Evolutionary conservation across 2,888 invertebrate genomes (phyloP).

Genomic region (Drosophila putrida): DNA sequence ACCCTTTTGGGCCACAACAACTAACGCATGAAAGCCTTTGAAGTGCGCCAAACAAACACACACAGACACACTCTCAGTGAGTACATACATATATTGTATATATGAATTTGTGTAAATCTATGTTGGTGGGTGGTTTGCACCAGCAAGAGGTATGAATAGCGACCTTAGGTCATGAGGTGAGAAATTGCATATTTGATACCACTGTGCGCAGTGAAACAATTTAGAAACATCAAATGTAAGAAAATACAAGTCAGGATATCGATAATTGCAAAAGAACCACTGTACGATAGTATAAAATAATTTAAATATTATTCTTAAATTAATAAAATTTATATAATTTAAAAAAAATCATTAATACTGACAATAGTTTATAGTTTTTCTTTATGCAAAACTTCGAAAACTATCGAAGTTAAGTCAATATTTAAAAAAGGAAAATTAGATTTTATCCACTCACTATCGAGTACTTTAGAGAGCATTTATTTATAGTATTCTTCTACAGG

Average conservation of each 20-base stretch:
- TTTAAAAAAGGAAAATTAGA: no score
- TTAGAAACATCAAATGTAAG: not conserved
- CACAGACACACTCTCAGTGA: constrained; percentile 15
- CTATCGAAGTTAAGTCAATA: no score
- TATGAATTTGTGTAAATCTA: not conserved
- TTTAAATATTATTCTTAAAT: no score
- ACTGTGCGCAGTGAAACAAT: constrained; percentile 50
- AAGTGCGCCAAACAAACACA: constrained; percentile 49
- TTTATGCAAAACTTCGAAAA: no score
- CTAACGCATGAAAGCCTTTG: constrained; percentile 62
- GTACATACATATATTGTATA: not conserved
- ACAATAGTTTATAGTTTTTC: no score
- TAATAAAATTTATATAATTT: no score
- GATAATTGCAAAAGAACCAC: no score
- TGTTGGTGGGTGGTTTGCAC: constrained; percentile 2
- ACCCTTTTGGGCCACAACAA: constrained; percentile 27
- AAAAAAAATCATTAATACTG: no score
- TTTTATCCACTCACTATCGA: no score
- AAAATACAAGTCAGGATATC: not conserved
- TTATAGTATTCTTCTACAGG: no score
- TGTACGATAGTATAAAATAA: no score
- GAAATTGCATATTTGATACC: constrained; percentile 23
- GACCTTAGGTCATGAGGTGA: constrained; percentile 15
- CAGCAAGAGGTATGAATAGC: constrained; percentile 26
- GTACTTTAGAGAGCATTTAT: no score